Evolutionary conservation across 2,113 vertebrate species (phyloP), one percentile per base, ranked within the genome.

Genomic region (Fregetta grallaria): DNA sequence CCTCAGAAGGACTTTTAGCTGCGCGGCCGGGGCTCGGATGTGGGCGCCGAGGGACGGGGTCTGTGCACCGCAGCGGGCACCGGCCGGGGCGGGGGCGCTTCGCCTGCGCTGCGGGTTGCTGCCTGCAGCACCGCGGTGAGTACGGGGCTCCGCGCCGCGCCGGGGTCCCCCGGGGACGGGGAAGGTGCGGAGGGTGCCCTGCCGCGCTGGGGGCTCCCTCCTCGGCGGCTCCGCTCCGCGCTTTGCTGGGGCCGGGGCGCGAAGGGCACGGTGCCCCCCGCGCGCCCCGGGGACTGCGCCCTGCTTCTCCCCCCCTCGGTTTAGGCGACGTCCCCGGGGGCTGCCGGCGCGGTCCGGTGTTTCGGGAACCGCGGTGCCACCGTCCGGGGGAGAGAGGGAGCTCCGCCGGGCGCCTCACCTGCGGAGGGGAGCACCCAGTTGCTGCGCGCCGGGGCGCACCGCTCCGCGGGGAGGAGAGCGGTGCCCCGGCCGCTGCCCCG

Each of bases 1-100:
- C 47, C 84, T 88, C 92, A 93, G 87, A 93, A 95, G 92, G 94
- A 94, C 92, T 96, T 94, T 86, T 71, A 30, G 75, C 94, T 91
- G 75, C 87, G 38, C 76, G 62, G 80, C 67, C 66, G 75, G 90
- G 82, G 55, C 59, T 96, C 42, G 92, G 78, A 96, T 94, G 95
- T 66, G 92, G 86, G 83, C 56, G 32, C 87, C 87, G 87, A 92
- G 80, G 87, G 76, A 75, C 83, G 55, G 79, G 79, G 78, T 92
- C 78, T 49, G 77, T 22, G 75, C 83, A 44, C 34, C 26, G 82
- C 86, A 66, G 83, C 47, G 86, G 90, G 92, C 75, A 82, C 71
- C 49, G 86, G 88, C 66, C 55, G 78, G 86, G 94, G 70, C 40
- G 74, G 70, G 71, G 61, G 83, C 55, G 3, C 59, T 77, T 52